Evolutionary conservation across 2,113 vertebrate species (phyloP).

Genomic region (Bufo bufo): DNA sequence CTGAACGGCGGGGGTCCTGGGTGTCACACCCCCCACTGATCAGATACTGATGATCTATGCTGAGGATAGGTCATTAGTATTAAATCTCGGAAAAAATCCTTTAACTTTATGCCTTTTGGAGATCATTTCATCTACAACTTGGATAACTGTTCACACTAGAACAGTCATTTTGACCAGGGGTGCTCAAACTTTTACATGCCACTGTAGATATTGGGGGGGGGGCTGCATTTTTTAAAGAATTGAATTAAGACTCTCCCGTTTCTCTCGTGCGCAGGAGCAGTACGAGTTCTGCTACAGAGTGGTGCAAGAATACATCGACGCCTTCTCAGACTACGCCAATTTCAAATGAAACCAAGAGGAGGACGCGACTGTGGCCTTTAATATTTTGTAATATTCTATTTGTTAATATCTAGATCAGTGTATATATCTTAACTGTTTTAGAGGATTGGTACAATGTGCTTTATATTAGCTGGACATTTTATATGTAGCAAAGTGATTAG

Average conservation of each 20-base stretch:
- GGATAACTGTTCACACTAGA: too few species aligned
- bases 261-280: constrained; percentile 83
- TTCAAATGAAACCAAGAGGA: constrained; percentile 81
- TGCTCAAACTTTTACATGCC: too few species aligned
- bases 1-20: too few species aligned
- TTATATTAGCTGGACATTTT: constrained; percentile 90
- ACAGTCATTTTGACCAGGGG: too few species aligned
- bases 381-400: constrained; percentile 99
- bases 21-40: too few species aligned
- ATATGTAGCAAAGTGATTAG: constrained; percentile 89
- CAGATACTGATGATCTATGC: too few species aligned
- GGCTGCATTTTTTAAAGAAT: too few species aligned
- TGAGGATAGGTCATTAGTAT: too few species aligned
- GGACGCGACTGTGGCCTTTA: constrained; percentile 83
- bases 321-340: constrained; percentile 99
- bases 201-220: too few species aligned
- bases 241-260: background rate
- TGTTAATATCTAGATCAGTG: constrained; percentile 87
- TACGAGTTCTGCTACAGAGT: constrained; percentile 99
- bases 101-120: too few species aligned
- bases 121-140: too few species aligned
- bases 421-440: constrained; percentile 93
- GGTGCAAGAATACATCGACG: constrained; percentile 99
- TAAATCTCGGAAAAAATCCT: too few species aligned
- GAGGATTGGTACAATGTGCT: constrained; percentile 88